Evolutionary conservation across 2,113 vertebrate genomes (phyloP), one percentile per base, ranked within the genome.

Genomic region (Lasiurus cinereus): DNA sequence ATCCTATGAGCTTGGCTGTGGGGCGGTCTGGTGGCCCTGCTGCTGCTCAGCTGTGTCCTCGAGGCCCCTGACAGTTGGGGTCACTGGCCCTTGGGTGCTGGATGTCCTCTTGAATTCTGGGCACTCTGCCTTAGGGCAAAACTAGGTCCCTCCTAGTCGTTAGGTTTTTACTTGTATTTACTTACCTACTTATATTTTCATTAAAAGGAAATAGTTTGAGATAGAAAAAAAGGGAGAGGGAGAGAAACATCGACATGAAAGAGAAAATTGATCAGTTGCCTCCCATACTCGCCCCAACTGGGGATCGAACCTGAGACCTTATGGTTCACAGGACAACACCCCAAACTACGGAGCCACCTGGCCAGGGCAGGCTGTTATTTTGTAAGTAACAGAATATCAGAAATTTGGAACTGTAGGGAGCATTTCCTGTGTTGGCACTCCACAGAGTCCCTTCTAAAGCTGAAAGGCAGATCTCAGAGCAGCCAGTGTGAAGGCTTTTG

Each of bases 41-140:
- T 1, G 8, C 39, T 18, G 27, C 27, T 27, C 16, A 0, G 0
- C 18, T 0, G 0, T 0, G 8, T 11, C 56, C 66, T 36, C 1
- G 1, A 0, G 15, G 22, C 24, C 11, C 14, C 8, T 24, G 10
- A 29, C 46, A 13, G 21, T 15, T 6, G 18, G 21, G 43, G 39
- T n/a, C 4, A 0, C 1, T 16, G 59, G 13, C 10, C 11, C 1
- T 19, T 16, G 29, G 14, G 10, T n/a, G 50, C 19, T 46, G 31
- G 16, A 2, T 27, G 12, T 76, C 31, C 0, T 11, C 80, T 62
- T 0, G 7, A 29, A 33, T 54, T 14, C 5, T 8, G 36, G 80
- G 27, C 22, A 0, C 3, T 59, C 10, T 10, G 21, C 19, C 0
- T 9, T 46, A 15, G 27, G 5, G 36, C 56, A 27, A 18, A 66